Evolutionary conservation across 1,140 invertebrate genomes (phyloP), one percentile per base, ranked within the genome.

Genomic region (Papilio machaon): DNA sequence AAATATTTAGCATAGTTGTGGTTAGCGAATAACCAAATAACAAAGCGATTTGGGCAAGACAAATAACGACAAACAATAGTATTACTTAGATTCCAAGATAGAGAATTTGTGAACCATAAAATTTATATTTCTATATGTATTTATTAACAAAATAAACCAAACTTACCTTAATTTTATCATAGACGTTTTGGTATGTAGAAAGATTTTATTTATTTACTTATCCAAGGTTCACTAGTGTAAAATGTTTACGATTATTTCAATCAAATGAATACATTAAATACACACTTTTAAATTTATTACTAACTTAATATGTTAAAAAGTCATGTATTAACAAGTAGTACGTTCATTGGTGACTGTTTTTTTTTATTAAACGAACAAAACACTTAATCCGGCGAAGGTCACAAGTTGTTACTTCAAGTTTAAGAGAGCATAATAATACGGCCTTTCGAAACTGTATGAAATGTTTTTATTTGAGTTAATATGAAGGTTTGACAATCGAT

Each of bases 281-380:
- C 58, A 30, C 52, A 43, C 38, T 43, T 43, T 43, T 11, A 7
- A 13, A 67, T 11, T 30, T 70, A 35, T 70, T 70, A 19, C 0
- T 58, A 19, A 58, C n/a, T 58, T 58, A 58, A 35, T 60, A 60
- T 23, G n/a, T 23, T 60, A 60, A 58, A 58, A 60, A 8, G 10
- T 35, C 30, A 15, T 70, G 64, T 70, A 13, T 70, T 15, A 30
- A 17, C 60, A 19, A 64, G 60, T 35, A 70, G 30, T 70, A 70
- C 5, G 64, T 70, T 70, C 5, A 35, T 35, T 35, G 13, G 64
- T 35, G 64, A 70, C 64, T 70, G 64, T 70, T 70, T 30, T 70
- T 70, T 67, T 70, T 54, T 54, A 54, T 70, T 35, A 70, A 70
- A 70, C 30, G 64, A 38, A 70, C 23, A 70, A 70, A 70, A 70